Conservation (phyloP, 2,113 vertebrate species). For the Cyanoramphus novaezelandiae region DNA sequence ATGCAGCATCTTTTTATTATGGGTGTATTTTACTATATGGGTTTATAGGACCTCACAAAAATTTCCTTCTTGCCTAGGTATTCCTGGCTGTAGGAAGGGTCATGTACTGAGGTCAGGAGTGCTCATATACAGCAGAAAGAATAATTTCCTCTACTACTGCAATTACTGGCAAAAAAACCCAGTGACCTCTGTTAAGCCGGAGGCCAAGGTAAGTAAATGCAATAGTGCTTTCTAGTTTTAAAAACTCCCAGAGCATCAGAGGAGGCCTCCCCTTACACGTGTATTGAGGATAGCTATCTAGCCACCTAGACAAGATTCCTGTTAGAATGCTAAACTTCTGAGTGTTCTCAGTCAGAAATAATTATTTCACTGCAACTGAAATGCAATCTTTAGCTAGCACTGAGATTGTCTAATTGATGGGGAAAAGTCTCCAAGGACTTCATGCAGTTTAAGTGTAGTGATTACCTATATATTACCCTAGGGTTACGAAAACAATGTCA, state of each 20-base stretch:
- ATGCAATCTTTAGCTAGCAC: not conserved
- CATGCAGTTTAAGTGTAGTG: not conserved
- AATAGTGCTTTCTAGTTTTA: slow-evolving; percentile 13
- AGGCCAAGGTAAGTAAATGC: slow-evolving; percentile 31
- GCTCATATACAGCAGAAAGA: not conserved
- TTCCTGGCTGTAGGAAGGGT: not conserved
- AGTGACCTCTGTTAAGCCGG: slow-evolving; percentile 15
- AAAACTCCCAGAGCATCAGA: slow-evolving; percentile 12
- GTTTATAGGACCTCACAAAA: not conserved
- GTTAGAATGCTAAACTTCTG: not conserved
- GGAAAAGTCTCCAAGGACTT: not conserved
- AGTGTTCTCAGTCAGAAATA: not conserved
- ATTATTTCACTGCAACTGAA: not conserved
- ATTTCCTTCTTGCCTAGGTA: not conserved
- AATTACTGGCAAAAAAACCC: slow-evolving; percentile 51
- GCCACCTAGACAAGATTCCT: not conserved
- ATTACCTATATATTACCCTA: not conserved
- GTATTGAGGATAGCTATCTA: not conserved
- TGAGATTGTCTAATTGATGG: not conserved
- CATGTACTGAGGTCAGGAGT: not conserved
- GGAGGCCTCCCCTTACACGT: not conserved
- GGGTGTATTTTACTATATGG: not conserved
- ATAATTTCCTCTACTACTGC: slow-evolving; percentile 47
- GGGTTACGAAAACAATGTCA: not conserved
- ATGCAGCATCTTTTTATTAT: not conserved